Evolutionary conservation across 2,113 vertebrate genomes (phyloP).

Genomic region (Heterochromis multidens): DNA sequence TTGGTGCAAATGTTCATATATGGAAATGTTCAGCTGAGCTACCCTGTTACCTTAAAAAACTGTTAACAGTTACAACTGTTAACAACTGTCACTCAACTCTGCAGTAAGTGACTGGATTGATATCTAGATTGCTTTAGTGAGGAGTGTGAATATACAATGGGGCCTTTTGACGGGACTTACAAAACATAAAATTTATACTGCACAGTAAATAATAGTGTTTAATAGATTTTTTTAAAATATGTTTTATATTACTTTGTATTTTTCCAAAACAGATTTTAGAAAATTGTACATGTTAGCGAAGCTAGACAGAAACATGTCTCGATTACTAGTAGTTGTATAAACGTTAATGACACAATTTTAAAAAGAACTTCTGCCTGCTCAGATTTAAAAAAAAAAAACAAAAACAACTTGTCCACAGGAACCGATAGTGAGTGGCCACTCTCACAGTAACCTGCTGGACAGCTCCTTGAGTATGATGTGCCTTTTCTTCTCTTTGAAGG

Average conservation of each 20-base stretch:
- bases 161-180: neutral
- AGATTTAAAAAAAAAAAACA: no score
- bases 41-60: neutral
- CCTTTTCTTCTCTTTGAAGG: neutral
- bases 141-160: neutral
- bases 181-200: constrained; percentile 26
- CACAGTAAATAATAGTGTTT: constrained; percentile 29
- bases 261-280: constrained; percentile 14
- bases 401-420: neutral
- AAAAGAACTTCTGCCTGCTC: neutral
- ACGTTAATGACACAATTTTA: neutral
- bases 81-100: neutral
- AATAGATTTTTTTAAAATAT: constrained; percentile 34
- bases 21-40: neutral
- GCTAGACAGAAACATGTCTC: neutral
- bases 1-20: neutral
- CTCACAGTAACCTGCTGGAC: neutral
- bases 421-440: neutral
- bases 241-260: constrained; percentile 66
- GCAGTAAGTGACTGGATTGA: neutral
- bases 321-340: neutral
- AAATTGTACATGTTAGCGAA: neutral
- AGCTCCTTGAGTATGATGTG: neutral
- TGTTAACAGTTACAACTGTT: no score
- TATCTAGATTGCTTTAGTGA: constrained; percentile 4